Evolutionary conservation across 2,888 invertebrate species (phyloP).

Genomic region (Dicycla oo): DNA sequence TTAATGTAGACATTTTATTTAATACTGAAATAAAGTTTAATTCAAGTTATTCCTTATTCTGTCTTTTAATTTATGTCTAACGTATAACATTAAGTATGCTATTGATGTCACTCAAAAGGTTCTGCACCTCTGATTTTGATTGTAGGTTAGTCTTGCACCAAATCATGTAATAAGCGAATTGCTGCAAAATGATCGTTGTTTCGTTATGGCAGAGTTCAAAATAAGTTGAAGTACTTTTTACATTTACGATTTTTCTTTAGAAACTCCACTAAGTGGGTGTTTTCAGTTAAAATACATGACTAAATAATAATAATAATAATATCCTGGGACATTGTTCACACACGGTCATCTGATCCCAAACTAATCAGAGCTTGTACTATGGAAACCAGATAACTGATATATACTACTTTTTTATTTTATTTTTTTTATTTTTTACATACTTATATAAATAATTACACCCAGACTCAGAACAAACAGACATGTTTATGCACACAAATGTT

Average conservation of each 20-base stretch:
- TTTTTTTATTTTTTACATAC: no score
- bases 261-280: background rate
- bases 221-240: background rate
- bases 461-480: no score
- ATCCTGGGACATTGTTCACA: no score
- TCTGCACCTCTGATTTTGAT: slow-evolving; percentile 12
- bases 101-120: background rate
- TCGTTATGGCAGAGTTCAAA: background rate
- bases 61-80: slow-evolving; percentile 4
- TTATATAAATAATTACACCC: no score
- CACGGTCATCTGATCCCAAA: no score
- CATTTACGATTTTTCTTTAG: background rate
- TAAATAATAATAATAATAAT: no score
- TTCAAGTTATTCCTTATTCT: background rate
- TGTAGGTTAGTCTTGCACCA: slow-evolving; percentile 2
- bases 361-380: no score
- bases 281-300: background rate
- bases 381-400: no score
- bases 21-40: background rate
- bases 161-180: background rate
- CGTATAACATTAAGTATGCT: background rate
- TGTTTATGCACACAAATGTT: no score
- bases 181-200: background rate
- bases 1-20: no score
- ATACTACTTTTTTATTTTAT: no score